Conservation (phyloP, 2,113 vertebrate genomes). For the Erythrolamprus reginae region DNA sequence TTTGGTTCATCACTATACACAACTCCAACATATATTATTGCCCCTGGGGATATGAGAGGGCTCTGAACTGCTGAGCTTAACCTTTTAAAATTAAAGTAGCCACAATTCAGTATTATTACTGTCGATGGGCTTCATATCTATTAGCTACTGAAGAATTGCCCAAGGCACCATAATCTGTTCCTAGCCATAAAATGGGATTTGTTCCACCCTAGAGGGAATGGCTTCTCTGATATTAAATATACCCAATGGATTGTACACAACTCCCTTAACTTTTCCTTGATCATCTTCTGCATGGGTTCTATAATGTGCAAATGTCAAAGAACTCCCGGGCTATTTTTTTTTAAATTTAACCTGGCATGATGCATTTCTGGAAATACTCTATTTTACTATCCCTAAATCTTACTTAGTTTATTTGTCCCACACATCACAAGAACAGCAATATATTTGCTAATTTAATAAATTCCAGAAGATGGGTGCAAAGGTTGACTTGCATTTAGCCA, state of each 20-base stretch:
- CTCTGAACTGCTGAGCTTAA: constrained; percentile 56
- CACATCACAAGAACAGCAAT: rapidly evolving
- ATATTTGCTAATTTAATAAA: neutral
- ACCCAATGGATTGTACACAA: constrained; percentile 11
- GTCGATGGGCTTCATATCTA: constrained; percentile 29
- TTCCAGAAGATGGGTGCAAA: neutral
- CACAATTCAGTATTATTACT: constrained; percentile 53
- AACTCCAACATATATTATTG: constrained; percentile 21
- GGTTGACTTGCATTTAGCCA: neutral
- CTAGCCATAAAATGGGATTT: constrained; percentile 47
- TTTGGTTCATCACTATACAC: constrained; percentile 47
- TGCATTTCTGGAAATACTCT: constrained; percentile 28
- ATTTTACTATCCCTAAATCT: constrained; percentile 17
- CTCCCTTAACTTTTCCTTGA: neutral
- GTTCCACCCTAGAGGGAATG: constrained; percentile 35
- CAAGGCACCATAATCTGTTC: constrained; percentile 40
- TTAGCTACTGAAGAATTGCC: constrained; percentile 28
- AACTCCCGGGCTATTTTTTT: constrained; percentile 4
- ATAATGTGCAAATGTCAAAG: constrained; percentile 37
- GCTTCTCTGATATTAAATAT: constrained; percentile 18
- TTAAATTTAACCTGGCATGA: neutral
- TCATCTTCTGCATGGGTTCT: constrained; percentile 20
- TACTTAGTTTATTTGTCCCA: constrained; percentile 21
- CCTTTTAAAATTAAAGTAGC: constrained; percentile 55
- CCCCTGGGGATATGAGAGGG: constrained; percentile 38